These are phyloP conservation scores for Ochlodes sylvanus DNA, from an alignment of 2,888 invertebrate species.

Conservation along the genomic window DNA sequence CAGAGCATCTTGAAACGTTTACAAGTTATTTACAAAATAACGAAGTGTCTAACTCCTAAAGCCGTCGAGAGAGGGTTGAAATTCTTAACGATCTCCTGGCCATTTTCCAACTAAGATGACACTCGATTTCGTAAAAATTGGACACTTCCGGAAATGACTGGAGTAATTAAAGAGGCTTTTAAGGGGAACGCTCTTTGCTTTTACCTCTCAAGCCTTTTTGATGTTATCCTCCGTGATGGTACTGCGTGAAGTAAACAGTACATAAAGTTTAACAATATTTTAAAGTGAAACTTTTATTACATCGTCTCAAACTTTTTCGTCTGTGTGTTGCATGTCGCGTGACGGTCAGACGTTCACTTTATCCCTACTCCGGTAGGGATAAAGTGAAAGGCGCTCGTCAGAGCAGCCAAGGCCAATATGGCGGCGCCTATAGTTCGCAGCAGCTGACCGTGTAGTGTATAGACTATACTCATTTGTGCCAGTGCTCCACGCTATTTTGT, in stretches of 20 bases:
- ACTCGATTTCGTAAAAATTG: slow-evolving; percentile 32
- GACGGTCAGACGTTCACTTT: too few relatives aligned
- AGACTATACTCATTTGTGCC: too few relatives aligned
- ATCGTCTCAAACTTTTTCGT: too few relatives aligned
- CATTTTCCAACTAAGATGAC: slow-evolving; percentile 32
- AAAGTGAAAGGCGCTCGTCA: too few relatives aligned
- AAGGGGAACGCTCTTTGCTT: slow-evolving; percentile 12
- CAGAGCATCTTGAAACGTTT: not conserved
- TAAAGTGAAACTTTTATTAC: too few relatives aligned
- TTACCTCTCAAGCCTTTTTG: not conserved
- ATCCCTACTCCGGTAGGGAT: too few relatives aligned
- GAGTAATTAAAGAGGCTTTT: slow-evolving; percentile 21
- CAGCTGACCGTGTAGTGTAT: too few relatives aligned
- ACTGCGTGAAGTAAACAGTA: not conserved
- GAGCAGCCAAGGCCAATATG: too few relatives aligned
- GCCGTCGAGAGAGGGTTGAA: slow-evolving; percentile 10
- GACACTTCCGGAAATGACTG: slow-evolving; percentile 16
- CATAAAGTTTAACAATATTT: too few relatives aligned
- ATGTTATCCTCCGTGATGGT: not conserved
- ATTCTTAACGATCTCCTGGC: slow-evolving; percentile 33
- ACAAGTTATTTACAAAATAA: slow-evolving; percentile 30
- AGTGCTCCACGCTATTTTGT: too few relatives aligned
- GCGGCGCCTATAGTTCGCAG: too few relatives aligned
- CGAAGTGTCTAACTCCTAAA: slow-evolving; percentile 27
- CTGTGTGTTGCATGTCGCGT: too few relatives aligned